A percentile compares a stretch with the other conserved stretches of the same genome.
phyloP scores from a whole-genome alignment of 35 echinoderm and acorn worm species.

The Acanthaster planci region DNA sequence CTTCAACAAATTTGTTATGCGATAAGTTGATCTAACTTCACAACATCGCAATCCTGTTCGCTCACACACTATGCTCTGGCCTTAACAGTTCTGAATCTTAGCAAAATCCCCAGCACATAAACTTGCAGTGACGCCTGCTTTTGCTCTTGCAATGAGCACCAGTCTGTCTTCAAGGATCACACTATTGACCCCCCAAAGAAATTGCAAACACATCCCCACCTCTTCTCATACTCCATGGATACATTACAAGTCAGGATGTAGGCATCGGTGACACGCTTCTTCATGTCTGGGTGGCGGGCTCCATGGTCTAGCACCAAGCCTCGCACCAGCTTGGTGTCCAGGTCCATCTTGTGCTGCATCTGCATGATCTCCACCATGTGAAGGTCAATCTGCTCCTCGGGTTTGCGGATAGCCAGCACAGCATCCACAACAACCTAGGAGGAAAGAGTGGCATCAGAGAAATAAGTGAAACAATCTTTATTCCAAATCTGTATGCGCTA shows the following conservation, averaged over 20 bases:
- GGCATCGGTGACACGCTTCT: slow-evolving; percentile 87
- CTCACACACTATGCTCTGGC: too few species aligned
- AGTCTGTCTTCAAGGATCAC: background rate
- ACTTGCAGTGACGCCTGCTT: too few species aligned
- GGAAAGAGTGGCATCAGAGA: background rate
- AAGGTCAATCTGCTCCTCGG: slow-evolving; percentile 79
- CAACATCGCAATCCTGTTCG: too few species aligned
- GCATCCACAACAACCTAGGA: slow-evolving; percentile 94
- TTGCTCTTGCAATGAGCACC: too few species aligned
- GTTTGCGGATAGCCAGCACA: slow-evolving; percentile 79
- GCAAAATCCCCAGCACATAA: too few species aligned
- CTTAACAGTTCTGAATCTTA: too few species aligned
- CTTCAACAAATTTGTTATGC: too few species aligned
- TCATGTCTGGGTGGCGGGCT: slow-evolving; percentile 96
- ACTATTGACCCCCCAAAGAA: background rate
- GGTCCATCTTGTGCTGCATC: slow-evolving; percentile 90
- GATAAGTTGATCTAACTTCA: too few species aligned
- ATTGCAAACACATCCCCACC: slow-evolving; percentile 56
- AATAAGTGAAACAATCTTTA: too few species aligned
- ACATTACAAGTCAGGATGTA: slow-evolving; percentile 98
- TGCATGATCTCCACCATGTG: slow-evolving; percentile 99
- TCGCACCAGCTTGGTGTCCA: slow-evolving; percentile 78
- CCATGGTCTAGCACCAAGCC: slow-evolving; percentile 97
- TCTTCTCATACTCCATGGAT: slow-evolving; percentile 99
- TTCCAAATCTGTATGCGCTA: too few species aligned